Evolutionary conservation across 2,113 vertebrate genomes (phyloP).

Genomic region (Panurus biarmicus): DNA sequence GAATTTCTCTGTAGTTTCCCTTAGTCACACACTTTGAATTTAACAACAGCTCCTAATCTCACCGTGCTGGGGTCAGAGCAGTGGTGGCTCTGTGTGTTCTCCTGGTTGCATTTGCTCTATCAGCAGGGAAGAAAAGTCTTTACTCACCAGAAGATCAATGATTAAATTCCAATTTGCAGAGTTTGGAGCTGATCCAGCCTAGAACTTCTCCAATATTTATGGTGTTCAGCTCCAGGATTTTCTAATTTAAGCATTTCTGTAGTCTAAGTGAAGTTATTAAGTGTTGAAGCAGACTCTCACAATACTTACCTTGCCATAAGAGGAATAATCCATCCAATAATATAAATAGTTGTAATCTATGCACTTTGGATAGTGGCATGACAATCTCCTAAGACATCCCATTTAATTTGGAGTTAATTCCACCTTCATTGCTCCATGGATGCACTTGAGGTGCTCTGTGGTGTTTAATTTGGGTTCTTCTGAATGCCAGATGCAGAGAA

Average conservation of each 20-base stretch:
- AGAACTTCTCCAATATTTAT: not conserved
- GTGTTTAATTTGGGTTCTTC: slow-evolving; percentile 53
- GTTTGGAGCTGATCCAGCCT: slow-evolving; percentile 2
- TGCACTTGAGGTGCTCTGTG: slow-evolving; percentile 52
- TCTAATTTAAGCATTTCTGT: not conserved
- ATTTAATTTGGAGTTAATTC: slow-evolving; percentile 64
- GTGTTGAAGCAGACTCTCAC: not conserved
- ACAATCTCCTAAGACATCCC: slow-evolving; percentile 1
- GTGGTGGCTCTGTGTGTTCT: not conserved
- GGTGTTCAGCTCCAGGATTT: slow-evolving; percentile 4
- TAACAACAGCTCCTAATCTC: not conserved
- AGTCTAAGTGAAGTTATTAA: not conserved
- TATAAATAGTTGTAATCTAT: not conserved
- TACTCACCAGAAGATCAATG: not conserved
- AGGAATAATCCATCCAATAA: not conserved
- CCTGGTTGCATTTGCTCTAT: not conserved
- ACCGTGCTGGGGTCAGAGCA: not conserved
- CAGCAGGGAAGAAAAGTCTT: not conserved
- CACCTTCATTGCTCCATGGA: slow-evolving; percentile 38
- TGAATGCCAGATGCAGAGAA: slow-evolving; percentile 51
- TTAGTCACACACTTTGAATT: not conserved
- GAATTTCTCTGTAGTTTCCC: not conserved
- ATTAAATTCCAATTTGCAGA: not conserved
- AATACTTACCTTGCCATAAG: not conserved
- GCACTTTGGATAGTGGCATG: not conserved